These are phyloP conservation scores for Euura lappo DNA, from an alignment of 1,140 invertebrate genomes.

Conservation along the genomic window DNA sequence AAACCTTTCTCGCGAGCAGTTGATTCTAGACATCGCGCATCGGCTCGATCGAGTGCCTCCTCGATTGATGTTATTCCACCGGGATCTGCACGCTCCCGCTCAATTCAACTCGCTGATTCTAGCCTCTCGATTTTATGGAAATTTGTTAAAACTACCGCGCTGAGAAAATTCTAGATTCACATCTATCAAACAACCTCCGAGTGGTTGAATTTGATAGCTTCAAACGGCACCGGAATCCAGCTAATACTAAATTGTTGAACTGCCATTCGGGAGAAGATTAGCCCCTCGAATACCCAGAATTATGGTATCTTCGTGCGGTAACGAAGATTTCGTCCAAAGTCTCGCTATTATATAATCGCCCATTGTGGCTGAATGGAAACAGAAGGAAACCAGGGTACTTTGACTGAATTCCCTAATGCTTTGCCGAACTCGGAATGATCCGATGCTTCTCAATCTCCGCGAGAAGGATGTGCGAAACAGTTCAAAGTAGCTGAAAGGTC, in stretches of 20 bases:
- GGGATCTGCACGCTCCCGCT: not conserved
- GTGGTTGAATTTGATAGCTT: no score
- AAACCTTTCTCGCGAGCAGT: not conserved
- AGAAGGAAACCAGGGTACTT: not conserved
- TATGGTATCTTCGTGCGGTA: not conserved
- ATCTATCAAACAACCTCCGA: not conserved
- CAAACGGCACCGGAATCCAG: not conserved
- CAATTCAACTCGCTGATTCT: not conserved
- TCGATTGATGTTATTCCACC: not conserved
- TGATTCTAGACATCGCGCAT: not conserved
- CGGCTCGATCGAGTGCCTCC: not conserved
- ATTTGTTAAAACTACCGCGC: not conserved
- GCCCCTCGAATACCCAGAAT: not conserved
- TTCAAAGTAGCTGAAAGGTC: no score
- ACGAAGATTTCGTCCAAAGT: not conserved
- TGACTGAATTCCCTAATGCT: no score
- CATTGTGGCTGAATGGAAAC: not conserved
- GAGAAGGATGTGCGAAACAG: no score
- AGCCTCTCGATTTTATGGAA: not conserved
- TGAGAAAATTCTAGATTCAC: not conserved
- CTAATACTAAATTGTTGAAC: not conserved
- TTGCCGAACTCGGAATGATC: no score
- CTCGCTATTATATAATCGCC: not conserved
- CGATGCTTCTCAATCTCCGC: no score
- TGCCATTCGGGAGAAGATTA: not conserved